A percentile compares a stretch with the other conserved stretches of the same genome.
Conservation (phyloP, 2,888 invertebrate species). For the Neuroscelio doddi region DNA sequence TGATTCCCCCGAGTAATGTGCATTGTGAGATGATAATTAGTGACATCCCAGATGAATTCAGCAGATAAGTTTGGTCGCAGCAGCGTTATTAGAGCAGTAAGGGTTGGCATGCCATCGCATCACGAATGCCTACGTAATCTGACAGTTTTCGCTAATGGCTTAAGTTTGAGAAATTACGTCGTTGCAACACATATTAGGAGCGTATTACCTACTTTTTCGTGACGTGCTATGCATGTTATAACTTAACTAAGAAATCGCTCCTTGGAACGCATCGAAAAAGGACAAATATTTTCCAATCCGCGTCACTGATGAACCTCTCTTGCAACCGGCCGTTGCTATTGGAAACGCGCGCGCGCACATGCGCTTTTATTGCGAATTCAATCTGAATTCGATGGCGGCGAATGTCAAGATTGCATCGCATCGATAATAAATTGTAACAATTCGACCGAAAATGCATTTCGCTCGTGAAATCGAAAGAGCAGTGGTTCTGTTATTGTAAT, state of each 20-base stretch:
- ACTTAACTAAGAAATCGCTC: too few relatives aligned
- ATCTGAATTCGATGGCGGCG: constrained; percentile 49
- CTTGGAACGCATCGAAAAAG: too few relatives aligned
- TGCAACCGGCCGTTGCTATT: constrained; percentile 36
- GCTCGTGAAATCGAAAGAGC: constrained; percentile 36
- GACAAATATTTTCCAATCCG: constrained; percentile 16
- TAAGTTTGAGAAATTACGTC: too few relatives aligned
- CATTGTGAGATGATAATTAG: constrained; percentile 34
- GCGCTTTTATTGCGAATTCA: constrained; percentile 46
- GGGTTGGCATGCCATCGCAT: too few relatives aligned
- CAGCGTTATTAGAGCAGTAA: too few relatives aligned
- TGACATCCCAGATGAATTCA: constrained; percentile 39
- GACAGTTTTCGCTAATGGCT: too few relatives aligned
- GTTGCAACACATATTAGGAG: too few relatives aligned
- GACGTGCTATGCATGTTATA: too few relatives aligned
- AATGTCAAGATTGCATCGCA: constrained; percentile 50
- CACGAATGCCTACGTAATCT: too few relatives aligned
- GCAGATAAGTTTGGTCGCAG: constrained; percentile 22
- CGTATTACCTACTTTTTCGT: too few relatives aligned
- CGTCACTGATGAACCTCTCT: background rate
- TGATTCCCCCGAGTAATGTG: constrained; percentile 36
- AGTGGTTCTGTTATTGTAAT: constrained; percentile 12
- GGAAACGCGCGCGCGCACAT: constrained; percentile 33
- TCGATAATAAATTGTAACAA: constrained; percentile 49
- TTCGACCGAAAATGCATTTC: constrained; percentile 39